Evolutionary conservation across 2,888 invertebrate genomes (phyloP), one percentile per base, ranked within the genome.

Genomic region (Drosophila kanekoi): DNA sequence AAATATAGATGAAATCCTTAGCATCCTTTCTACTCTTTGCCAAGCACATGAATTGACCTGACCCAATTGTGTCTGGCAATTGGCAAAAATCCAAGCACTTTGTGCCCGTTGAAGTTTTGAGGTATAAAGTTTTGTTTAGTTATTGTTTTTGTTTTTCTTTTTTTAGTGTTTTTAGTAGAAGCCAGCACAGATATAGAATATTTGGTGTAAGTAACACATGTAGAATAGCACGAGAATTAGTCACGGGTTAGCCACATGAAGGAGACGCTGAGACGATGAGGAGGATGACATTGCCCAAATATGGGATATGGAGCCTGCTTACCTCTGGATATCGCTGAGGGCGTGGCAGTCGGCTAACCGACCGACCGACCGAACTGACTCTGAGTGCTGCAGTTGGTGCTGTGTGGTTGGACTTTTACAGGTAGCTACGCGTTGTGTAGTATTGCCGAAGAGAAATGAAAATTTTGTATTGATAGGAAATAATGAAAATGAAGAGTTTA

Each of bases 391-490:
- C 64, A 64, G 45, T 28, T 66, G 57, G 52, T 64, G 52, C 41
- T 69, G 48, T 57, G 38, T 57, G 38, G 28, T 28, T 68, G 44
- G 48, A 61, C 35, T 62, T 65, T 79, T 79, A 85, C 63, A 85
- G 73, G 68, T 86, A 85, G 79, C 86, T 86, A 79, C 63, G 69
- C 71, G 76, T 66, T 66, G 71, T 75, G 75, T 63, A 67, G 78
- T 77, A 28, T 28, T 66, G 76, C 43, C 71, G 62, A 65, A 65
- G 53, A 75, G 67, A 79, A 77, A 70, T 81, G 54, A 69, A 57
- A 82, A 48, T 35, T 48, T 68, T 66, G 28, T 28, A 28, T 8
- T 28, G 65, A 43, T 76, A 57, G 43, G 61, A 56, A 28, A 28
- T 28, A 28, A 28, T 28, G 28, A 28, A 28, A 38, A 58, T 47